A percentile compares a stretch with the other conserved stretches of the same genome.
These are phyloP conservation scores for Tauraco hartlaubi DNA, from an alignment of 2,797 vertebrate species.

Conservation along the genomic window DNA sequence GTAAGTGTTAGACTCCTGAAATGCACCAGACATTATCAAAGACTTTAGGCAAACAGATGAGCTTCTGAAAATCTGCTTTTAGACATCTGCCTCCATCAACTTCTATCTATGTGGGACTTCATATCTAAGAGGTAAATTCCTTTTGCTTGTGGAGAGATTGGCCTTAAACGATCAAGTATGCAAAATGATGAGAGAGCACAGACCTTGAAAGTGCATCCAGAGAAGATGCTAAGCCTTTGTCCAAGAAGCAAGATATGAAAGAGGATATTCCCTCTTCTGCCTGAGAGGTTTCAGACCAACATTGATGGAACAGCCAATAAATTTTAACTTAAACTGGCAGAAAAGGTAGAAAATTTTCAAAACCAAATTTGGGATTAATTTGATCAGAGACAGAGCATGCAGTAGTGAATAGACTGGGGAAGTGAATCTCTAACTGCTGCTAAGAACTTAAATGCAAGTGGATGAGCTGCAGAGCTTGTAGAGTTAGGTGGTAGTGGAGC, in stretches of 20 bases:
- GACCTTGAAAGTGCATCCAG: not conserved
- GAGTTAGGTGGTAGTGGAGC: not conserved
- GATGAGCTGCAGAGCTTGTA: not conserved
- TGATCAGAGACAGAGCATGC: not conserved
- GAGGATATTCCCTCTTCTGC: not conserved
- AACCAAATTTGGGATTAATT: not conserved
- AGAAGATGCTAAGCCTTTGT: not conserved
- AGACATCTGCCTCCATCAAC: not conserved
- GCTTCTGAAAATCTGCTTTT: not conserved
- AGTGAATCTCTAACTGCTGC: not conserved
- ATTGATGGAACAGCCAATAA: not conserved
- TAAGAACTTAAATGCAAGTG: not conserved
- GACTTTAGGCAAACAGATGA: not conserved
- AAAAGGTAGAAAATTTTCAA: not conserved
- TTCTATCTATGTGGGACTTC: not conserved
- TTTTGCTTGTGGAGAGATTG: not conserved
- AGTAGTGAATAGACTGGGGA: not conserved
- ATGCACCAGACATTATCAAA: not conserved
- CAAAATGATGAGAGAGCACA: not conserved
- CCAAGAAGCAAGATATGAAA: not conserved
- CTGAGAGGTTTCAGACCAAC: not conserved
- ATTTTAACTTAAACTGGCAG: not conserved
- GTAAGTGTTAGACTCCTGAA: not conserved
- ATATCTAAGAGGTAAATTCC: not conserved
- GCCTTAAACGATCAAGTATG: not conserved